Evolutionary conservation across 2,888 invertebrate genomes (phyloP).

Genomic region (Vannuccia rotundouncinata): DNA sequence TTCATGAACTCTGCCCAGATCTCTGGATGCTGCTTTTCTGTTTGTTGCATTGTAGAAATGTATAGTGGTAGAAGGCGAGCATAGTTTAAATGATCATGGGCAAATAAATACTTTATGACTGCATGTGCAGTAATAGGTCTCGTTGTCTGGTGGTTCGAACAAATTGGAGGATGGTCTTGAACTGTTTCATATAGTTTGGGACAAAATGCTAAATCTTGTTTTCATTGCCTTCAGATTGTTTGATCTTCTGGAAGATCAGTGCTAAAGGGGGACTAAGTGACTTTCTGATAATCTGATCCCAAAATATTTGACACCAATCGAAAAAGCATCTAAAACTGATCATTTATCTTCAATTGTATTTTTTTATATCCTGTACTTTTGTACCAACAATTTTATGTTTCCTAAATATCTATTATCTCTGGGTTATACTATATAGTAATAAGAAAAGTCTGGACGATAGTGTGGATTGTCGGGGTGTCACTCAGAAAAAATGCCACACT

Average conservation of each 20-base stretch:
- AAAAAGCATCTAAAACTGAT: too few relatives aligned
- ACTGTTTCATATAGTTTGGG: constrained; percentile 1
- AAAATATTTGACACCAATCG: too few relatives aligned
- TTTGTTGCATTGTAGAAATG: constrained; percentile 37
- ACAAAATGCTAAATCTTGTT: constrained; percentile 6
- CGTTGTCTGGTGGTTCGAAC: constrained; percentile 3
- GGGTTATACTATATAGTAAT: too few relatives aligned
- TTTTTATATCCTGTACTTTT: too few relatives aligned
- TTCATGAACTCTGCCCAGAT: constrained; percentile 35
- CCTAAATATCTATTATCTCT: too few relatives aligned
- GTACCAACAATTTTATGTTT: too few relatives aligned
- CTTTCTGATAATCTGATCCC: too few relatives aligned
- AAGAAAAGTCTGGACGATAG: too few relatives aligned
- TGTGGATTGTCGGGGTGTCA: too few relatives aligned
- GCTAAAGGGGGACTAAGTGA: too few relatives aligned
- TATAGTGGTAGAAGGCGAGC: constrained; percentile 33
- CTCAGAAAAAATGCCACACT: too few relatives aligned
- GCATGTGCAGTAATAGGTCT: constrained; percentile 3
- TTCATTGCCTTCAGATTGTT: constrained; percentile 14
- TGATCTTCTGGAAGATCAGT: constrained; percentile 6
- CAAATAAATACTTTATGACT: constrained; percentile 34
- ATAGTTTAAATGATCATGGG: constrained; percentile 38
- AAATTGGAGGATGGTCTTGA: not conserved
- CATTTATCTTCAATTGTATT: too few relatives aligned
- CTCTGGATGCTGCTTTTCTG: constrained; percentile 33